These are phyloP conservation scores for Chunga burmeisteri DNA, from an alignment of 2,113 vertebrate genomes.

Conservation along the genomic window DNA sequence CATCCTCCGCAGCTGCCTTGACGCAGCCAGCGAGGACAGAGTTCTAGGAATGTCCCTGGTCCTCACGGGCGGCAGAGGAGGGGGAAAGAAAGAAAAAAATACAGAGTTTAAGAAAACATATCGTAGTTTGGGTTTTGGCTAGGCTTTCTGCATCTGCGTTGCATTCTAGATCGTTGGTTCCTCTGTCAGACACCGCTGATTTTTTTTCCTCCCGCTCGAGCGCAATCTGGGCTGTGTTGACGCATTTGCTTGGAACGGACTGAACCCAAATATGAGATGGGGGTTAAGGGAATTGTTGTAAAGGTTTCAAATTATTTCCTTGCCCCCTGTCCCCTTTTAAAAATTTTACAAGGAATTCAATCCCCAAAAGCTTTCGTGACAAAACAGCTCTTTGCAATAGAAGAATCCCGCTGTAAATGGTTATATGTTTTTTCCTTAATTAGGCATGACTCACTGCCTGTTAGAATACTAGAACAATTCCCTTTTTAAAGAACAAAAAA, in stretches of 20 bases:
- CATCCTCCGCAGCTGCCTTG: conserved; percentile 43
- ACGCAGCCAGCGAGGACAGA: background rate
- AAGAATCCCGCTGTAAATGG: background rate
- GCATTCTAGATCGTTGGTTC: background rate
- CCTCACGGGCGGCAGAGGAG: rapidly evolving
- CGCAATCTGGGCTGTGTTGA: background rate
- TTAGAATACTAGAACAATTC: conserved; percentile 6
- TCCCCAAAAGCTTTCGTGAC: background rate
- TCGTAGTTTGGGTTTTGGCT: conserved; percentile 16
- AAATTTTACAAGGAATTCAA: background rate
- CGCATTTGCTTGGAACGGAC: background rate
- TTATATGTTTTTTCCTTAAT: conserved; percentile 27
- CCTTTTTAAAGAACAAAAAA: background rate
- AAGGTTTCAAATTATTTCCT: background rate
- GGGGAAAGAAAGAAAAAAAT: background rate
- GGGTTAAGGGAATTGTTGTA: background rate
- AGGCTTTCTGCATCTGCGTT: background rate
- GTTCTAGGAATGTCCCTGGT: conserved; percentile 11
- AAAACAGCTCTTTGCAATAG: background rate
- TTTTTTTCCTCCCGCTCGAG: rapidly evolving
- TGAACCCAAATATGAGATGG: background rate
- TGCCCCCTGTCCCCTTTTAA: background rate
- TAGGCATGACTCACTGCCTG: conserved; percentile 1
- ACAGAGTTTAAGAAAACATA: background rate
- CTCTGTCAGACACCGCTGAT: background rate